Evolutionary conservation across 2,113 vertebrate species (phyloP).

Genomic region (Forbesichthys agassizii): DNA sequence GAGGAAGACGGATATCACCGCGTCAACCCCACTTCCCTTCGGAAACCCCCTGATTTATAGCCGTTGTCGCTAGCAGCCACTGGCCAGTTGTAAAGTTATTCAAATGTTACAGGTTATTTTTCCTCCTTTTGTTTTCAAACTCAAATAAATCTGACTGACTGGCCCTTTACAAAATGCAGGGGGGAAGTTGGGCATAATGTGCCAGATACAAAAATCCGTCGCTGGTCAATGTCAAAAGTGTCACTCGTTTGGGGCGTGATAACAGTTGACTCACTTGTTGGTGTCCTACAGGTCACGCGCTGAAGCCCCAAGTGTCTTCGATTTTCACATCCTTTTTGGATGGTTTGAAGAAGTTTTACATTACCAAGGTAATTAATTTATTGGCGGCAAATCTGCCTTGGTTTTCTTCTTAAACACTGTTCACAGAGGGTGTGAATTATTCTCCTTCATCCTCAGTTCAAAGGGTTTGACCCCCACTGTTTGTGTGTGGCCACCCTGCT

Average conservation of each 20-base stretch:
- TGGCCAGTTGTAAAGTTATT: conserved; percentile 72
- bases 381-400: not conserved
- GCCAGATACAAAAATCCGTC: conserved; percentile 20
- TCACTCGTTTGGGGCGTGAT: conserved; percentile 18
- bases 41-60: conserved; percentile 77
- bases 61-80: conserved; percentile 60
- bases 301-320: conserved; percentile 98
- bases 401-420: conserved; percentile 17
- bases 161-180: conserved; percentile 33
- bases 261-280: conserved; percentile 28
- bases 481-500: conserved; percentile 94
- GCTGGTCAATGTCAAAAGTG: conserved; percentile 5
- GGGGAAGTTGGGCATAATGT: conserved; percentile 34
- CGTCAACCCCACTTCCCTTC: conserved; percentile 73
- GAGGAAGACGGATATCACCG: conserved; percentile 76
- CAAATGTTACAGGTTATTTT: conserved; percentile 75
- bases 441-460: conserved; percentile 84
- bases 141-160: conserved; percentile 67
- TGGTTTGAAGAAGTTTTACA: conserved; percentile 98
- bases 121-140: conserved; percentile 69
- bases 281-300: conserved; percentile 86
- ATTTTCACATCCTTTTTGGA: conserved; percentile 99
- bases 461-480: conserved; percentile 93
- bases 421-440: conserved; percentile 14
- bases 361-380: conserved; percentile 88